These are phyloP conservation scores for Coenobita brevimanus DNA, from an alignment of 1,140 invertebrate genomes.

Conservation along the genomic window DNA sequence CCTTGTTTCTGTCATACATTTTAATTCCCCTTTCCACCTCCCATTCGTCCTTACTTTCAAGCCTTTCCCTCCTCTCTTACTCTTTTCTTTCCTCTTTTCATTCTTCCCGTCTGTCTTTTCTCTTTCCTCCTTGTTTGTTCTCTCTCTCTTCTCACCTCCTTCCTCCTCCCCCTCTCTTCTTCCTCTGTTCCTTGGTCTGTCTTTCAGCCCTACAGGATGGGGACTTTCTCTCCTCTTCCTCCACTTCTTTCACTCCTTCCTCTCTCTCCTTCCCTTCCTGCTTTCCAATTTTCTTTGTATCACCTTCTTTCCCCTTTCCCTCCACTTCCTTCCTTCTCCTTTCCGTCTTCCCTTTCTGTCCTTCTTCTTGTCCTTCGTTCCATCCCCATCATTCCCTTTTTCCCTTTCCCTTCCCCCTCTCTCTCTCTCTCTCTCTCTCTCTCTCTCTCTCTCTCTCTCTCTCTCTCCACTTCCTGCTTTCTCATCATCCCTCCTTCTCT, in stretches of 20 bases:
- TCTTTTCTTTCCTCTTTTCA: neutral
- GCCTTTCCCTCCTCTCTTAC: neutral
- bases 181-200: too few species aligned
- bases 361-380: too few species aligned
- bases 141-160: neutral
- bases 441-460: neutral
- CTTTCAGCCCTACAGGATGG: too few species aligned
- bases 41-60: neutral
- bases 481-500: neutral
- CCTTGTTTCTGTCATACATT: too few species aligned
- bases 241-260: neutral
- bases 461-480: neutral
- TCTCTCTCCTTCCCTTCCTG: too few species aligned
- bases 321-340: too few species aligned
- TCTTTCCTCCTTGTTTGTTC: neutral
- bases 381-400: neutral
- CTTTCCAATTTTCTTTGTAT: too few species aligned
- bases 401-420: neutral
- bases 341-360: too few species aligned
- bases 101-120: neutral
- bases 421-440: slow-evolving; percentile 16
- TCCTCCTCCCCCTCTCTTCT: neutral
- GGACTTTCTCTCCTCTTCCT: neutral
- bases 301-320: too few species aligned
- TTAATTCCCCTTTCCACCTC: neutral